A percentile compares a stretch with the other conserved stretches of the same genome.
Evolutionary conservation across 2,113 vertebrate genomes (phyloP).

Genomic region (pig (Sus scrofa)): T2T-Sscrofa CM000812.6:153458501-153459000

Average conservation of each 20-base stretch:
- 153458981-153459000: conserved; percentile 64
- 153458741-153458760: conserved; percentile 60
- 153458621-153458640: conserved; percentile 49
- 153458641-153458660: conserved; percentile 36
- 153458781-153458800: conserved; percentile 48
- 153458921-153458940: background rate
- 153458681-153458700: conserved; percentile 74
- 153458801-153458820: conserved; percentile 53
- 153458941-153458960: background rate
- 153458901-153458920: conserved; percentile 21
- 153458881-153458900: conserved; percentile 21
- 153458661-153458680: conserved; percentile 72
- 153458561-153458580: background rate
- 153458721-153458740: conserved; percentile 40
- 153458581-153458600: background rate
- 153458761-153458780: conserved; percentile 58
- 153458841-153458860: conserved; percentile 67
- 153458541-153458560: background rate
- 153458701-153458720: conserved; percentile 73
- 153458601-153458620: background rate
- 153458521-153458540: background rate
- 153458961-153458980: conserved; percentile 31
- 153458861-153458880: conserved; percentile 4
- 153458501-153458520: background rate
- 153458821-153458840: conserved; percentile 41